phyloP scores from a whole-genome alignment of 2,113 vertebrate species.

The Dicrurus megarhynchus region DNA sequence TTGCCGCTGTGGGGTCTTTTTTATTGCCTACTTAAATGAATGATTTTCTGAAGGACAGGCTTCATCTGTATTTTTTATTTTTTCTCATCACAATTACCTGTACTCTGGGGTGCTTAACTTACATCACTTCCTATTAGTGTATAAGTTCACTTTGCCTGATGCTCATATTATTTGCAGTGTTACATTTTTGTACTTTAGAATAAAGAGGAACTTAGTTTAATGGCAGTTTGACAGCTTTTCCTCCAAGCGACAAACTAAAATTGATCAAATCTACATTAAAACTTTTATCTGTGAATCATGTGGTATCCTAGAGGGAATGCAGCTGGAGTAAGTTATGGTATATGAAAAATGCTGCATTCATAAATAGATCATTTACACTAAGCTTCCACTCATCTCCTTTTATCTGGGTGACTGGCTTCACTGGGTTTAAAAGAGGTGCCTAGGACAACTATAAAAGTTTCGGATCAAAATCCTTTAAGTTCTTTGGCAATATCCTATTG shows the following conservation, averaged over 20 bases:
- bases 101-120: background rate
- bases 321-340: conserved; percentile 18
- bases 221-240: conserved; percentile 60
- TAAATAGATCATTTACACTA: background rate
- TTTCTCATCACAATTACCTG: background rate
- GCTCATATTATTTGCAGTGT: background rate
- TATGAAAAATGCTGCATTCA: conserved; percentile 4
- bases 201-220: conserved; percentile 45
- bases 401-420: background rate
- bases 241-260: conserved; percentile 59
- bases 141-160: conserved; percentile 7
- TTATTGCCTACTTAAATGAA: background rate
- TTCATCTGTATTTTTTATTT: background rate
- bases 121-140: background rate
- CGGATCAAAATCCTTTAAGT: background rate
- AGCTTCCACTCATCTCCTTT: background rate
- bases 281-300: conserved; percentile 53
- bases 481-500: background rate
- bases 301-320: conserved; percentile 31
- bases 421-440: background rate
- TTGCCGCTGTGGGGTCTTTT: background rate
- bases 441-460: background rate
- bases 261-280: conserved; percentile 62
- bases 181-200: conserved; percentile 30
- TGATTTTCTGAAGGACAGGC: background rate